Evolutionary conservation across 2,113 vertebrate species (phyloP).

Genomic region (Quiscalus mexicanus): DNA sequence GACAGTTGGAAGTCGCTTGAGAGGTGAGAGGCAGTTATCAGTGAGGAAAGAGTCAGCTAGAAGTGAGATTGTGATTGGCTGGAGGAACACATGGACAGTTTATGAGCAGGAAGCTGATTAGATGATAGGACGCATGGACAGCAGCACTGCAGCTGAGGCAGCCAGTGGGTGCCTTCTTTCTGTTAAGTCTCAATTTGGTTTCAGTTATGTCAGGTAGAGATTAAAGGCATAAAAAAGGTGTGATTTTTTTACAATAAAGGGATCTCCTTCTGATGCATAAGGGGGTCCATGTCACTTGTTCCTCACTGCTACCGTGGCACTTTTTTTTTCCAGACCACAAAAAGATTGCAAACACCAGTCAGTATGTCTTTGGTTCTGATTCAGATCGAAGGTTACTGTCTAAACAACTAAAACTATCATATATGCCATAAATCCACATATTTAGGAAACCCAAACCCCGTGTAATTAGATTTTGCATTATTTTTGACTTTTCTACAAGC

Average conservation of each 20-base stretch:
- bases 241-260: neutral
- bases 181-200: neutral
- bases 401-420: neutral
- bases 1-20: neutral
- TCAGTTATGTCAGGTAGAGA: neutral
- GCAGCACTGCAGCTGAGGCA: neutral
- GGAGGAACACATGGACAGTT: neutral
- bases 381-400: neutral
- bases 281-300: fast-evolving
- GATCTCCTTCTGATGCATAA: neutral
- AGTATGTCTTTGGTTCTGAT: neutral
- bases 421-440: neutral
- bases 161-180: neutral
- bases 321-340: neutral
- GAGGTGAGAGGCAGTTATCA: neutral
- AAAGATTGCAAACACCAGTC: neutral
- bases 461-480: neutral
- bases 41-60: neutral
- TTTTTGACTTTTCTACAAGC: neutral
- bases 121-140: neutral
- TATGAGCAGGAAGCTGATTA: neutral
- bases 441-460: neutral
- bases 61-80: neutral
- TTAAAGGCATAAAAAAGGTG: neutral
- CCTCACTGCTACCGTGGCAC: neutral